phyloP scores from a whole-genome alignment of 2,888 invertebrate species.

The Habroteleia sp. region DNA sequence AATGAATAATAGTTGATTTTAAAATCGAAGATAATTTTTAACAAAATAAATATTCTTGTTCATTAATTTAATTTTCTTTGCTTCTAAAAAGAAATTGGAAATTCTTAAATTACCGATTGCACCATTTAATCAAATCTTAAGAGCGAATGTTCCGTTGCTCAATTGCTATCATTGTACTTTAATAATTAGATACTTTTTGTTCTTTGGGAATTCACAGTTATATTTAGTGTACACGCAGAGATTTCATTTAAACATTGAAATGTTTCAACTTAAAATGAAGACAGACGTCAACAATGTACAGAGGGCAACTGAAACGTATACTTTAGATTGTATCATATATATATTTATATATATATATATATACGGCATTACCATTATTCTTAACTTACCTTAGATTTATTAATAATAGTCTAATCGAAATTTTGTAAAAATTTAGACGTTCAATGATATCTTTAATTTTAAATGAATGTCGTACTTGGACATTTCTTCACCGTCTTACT shows the following conservation, averaged over 20 bases:
- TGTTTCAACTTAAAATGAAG: slow-evolving; percentile 13
- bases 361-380: slow-evolving; percentile 55
- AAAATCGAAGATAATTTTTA: no score
- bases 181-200: slow-evolving; percentile 36
- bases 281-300: slow-evolving; percentile 57
- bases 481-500: slow-evolving; percentile 29
- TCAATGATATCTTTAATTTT: slow-evolving; percentile 47
- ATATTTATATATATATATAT: slow-evolving; percentile 38
- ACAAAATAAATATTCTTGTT: no score
- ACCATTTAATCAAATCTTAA: slow-evolving; percentile 25
- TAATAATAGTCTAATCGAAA: slow-evolving; percentile 56
- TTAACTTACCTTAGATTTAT: slow-evolving; percentile 51
- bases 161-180: slow-evolving; percentile 32
- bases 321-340: slow-evolving; percentile 15
- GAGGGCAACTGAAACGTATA: slow-evolving; percentile 54
- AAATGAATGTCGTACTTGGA: slow-evolving; percentile 15
- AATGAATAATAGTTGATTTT: no score
- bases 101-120: slow-evolving; percentile 38
- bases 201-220: slow-evolving; percentile 23
- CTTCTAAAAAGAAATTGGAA: neutral
- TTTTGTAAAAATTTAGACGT: slow-evolving; percentile 64
- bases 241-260: slow-evolving; percentile 32
- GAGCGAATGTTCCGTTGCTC: slow-evolving; percentile 4
- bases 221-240: slow-evolving; percentile 44
- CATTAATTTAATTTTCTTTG: neutral